Evolutionary conservation across 2,797 vertebrate species (phyloP).

Genomic region (Cottoperca gobio): DNA sequence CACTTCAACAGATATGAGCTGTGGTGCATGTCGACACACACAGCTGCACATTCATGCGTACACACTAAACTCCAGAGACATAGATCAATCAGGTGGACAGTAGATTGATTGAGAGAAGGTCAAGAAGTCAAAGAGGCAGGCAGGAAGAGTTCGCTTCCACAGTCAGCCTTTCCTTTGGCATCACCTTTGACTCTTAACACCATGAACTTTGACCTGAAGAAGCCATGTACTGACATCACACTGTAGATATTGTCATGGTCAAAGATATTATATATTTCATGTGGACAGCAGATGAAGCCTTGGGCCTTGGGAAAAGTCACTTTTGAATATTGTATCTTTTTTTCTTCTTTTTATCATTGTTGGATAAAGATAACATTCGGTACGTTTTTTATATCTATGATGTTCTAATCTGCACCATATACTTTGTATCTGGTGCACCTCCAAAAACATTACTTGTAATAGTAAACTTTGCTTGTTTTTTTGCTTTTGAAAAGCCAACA

Average conservation of each 20-base stretch:
- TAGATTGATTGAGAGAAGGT: constrained; percentile 14
- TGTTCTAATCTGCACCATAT: not conserved
- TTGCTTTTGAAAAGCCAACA: not conserved
- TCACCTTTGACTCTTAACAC: constrained; percentile 35
- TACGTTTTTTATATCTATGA: not conserved
- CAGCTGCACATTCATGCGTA: not conserved
- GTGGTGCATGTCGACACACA: not conserved
- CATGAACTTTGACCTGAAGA: constrained; percentile 41
- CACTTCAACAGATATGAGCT: not conserved
- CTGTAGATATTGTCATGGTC: not conserved
- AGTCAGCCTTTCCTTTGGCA: constrained; percentile 2
- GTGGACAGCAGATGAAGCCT: not conserved
- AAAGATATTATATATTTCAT: constrained; percentile 13
- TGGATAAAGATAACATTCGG: not conserved
- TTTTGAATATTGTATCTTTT: not conserved
- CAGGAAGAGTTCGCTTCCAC: constrained; percentile 2
- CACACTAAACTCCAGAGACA: not conserved
- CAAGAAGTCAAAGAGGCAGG: not conserved
- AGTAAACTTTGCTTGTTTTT: constrained; percentile 4
- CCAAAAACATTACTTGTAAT: not conserved
- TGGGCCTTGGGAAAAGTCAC: no score
- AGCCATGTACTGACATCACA: not conserved
- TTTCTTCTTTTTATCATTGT: not conserved
- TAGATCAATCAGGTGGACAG: not conserved
- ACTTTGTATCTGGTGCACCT: not conserved